Conservation (phyloP, 2,113 vertebrate species). For the Phrynocephalus versicolor region DNA sequence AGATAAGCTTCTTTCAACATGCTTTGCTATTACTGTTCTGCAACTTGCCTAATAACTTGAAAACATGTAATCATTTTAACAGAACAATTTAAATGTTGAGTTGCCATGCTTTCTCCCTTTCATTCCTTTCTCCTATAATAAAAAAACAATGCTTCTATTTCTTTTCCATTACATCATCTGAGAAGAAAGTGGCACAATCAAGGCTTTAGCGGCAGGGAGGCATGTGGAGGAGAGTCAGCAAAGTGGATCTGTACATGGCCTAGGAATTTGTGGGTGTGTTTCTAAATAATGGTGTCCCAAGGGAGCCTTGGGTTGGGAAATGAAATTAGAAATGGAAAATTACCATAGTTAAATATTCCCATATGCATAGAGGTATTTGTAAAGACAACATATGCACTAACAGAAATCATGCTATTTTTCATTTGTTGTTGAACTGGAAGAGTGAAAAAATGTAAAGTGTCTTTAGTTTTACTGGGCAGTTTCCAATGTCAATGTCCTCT, state of each 20-base stretch:
- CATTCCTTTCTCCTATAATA: slow-evolving; percentile 47
- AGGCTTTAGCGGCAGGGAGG: slow-evolving; percentile 26
- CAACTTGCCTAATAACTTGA: slow-evolving; percentile 55
- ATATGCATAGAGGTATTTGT: slow-evolving; percentile 41
- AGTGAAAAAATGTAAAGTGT: slow-evolving; percentile 13
- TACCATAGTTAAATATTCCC: slow-evolving; percentile 53
- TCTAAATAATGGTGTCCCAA: slow-evolving; percentile 66
- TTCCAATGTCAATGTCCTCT: slow-evolving; percentile 62
- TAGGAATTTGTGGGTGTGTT: slow-evolving; percentile 61
- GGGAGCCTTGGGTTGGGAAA: slow-evolving; percentile 61
- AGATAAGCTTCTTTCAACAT: not conserved
- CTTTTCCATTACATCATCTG: slow-evolving; percentile 77
- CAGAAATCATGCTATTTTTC: slow-evolving; percentile 64
- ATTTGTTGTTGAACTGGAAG: slow-evolving; percentile 27
- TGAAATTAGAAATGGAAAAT: slow-evolving; percentile 67
- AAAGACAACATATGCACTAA: slow-evolving; percentile 26
- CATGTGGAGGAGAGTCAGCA: slow-evolving; percentile 39
- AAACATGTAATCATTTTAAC: slow-evolving; percentile 54
- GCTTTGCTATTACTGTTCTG: slow-evolving; percentile 5
- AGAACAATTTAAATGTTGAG: slow-evolving; percentile 67
- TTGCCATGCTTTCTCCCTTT: slow-evolving; percentile 57
- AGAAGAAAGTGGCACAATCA: slow-evolving; percentile 53
- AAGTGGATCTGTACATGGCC: slow-evolving; percentile 48
- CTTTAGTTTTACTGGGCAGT: slow-evolving; percentile 56
- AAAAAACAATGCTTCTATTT: slow-evolving; percentile 54